Percentiles rank a stretch among this genome's conserved stretches.
These are phyloP conservation scores for Lampris megalopsis DNA, from an alignment of 2,113 vertebrate genomes.

Conservation along the genomic window DNA sequence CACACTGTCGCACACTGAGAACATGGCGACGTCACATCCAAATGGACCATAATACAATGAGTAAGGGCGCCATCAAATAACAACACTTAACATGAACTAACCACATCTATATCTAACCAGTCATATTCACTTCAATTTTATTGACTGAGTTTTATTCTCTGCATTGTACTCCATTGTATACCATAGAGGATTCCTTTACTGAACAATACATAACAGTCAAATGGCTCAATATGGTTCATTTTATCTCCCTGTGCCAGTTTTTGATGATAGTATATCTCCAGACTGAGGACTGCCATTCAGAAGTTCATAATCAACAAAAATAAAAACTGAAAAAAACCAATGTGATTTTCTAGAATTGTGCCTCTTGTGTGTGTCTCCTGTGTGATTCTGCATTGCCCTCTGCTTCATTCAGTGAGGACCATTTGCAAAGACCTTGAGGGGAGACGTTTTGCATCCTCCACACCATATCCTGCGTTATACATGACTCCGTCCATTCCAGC, in stretches of 20 bases:
- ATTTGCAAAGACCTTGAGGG: conserved; percentile 45
- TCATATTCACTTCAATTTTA: neutral
- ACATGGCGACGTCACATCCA: no score
- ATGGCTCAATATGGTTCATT: neutral
- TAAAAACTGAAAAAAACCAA: neutral
- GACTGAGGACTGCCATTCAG: neutral
- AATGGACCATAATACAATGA: no score
- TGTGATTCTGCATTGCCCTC: no score
- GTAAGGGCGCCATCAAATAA: no score
- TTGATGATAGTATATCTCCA: neutral
- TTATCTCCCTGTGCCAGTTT: neutral
- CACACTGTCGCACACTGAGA: no score
- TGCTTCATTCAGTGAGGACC: conserved; percentile 16
- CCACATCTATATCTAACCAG: neutral
- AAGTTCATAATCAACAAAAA: neutral
- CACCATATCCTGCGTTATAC: conserved; percentile 11
- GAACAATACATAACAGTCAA: neutral
- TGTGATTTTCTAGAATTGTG: neutral
- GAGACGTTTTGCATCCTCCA: conserved; percentile 11
- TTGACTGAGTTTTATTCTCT: neutral
- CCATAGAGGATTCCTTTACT: neutral
- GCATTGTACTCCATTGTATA: neutral
- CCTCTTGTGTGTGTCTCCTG: no score
- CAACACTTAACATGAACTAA: neutral
- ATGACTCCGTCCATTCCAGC: conserved; percentile 35